A percentile compares a stretch with the other conserved stretches of the same genome.
Conservation (phyloP, 2,888 invertebrate species). For the Mimas tiliae region DNA sequence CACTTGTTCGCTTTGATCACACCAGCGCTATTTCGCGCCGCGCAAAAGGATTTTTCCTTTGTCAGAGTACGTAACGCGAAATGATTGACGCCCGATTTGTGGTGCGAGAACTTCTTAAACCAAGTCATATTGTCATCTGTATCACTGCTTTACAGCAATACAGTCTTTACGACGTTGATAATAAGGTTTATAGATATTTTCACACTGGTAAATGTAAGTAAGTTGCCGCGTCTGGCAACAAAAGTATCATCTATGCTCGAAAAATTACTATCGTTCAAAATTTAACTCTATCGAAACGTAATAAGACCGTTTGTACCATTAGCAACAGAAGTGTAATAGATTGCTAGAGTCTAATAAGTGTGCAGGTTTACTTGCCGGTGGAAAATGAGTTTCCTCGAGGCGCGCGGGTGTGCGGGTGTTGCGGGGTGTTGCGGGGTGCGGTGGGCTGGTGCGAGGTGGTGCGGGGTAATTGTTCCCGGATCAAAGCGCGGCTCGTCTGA, state of each 20-base stretch:
- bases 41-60: slow-evolving; percentile 81
- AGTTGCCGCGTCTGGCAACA: slow-evolving; percentile 3
- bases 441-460: slow-evolving; percentile 46
- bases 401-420: slow-evolving; percentile 41
- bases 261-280: not conserved
- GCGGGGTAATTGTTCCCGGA: slow-evolving; percentile 71
- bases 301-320: not conserved
- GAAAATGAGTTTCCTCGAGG: slow-evolving; percentile 81
- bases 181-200: not conserved
- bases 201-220: not conserved
- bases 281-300: not conserved
- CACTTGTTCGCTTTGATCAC: slow-evolving; percentile 76
- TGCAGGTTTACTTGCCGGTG: slow-evolving; percentile 74
- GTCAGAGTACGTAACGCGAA: slow-evolving; percentile 72
- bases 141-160: not conserved
- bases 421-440: slow-evolving; percentile 42
- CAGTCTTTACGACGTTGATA: not conserved
- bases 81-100: slow-evolving; percentile 80
- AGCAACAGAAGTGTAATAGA: not conserved
- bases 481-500: slow-evolving; percentile 69
- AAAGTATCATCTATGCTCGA: not conserved
- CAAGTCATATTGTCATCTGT: not conserved
- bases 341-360: slow-evolving; percentile 71
- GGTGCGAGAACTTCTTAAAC: slow-evolving; percentile 55
- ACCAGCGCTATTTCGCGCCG: slow-evolving; percentile 64